Conservation (phyloP, 2,797 vertebrate genomes). For the Spea hammondii region DNA sequence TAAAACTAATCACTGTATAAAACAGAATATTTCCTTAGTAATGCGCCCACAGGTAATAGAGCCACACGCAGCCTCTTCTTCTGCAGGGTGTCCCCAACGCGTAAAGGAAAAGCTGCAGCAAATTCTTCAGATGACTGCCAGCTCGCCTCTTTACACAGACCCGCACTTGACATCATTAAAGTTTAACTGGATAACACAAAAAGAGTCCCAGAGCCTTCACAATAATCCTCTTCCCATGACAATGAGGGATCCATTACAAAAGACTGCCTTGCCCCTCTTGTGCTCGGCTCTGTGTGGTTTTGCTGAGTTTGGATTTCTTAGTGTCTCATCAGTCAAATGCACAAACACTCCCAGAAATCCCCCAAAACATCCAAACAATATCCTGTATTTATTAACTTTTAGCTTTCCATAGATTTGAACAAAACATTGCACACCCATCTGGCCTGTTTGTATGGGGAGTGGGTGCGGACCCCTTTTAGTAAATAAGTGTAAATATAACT, state of each 20-base stretch:
- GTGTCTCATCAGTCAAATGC: conserved; percentile 44
- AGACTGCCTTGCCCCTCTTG: conserved; percentile 38
- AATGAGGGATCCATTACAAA: conserved; percentile 53
- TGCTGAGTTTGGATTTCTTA: conserved; percentile 43
- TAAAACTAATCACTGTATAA: background rate
- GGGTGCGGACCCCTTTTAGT: conserved; percentile 10
- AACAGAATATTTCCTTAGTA: conserved; percentile 15
- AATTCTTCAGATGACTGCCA: conserved; percentile 40
- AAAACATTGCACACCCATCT: conserved; percentile 4
- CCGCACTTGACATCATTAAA: conserved; percentile 52
- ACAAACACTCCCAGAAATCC: conserved; percentile 33
- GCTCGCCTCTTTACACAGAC: conserved; percentile 40
- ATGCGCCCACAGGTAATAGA: conserved; percentile 34
- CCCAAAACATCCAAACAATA: conserved; percentile 30
- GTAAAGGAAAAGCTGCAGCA: conserved; percentile 46
- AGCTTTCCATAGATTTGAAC: background rate
- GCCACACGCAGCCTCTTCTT: conserved; percentile 36
- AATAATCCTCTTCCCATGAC: conserved; percentile 52
- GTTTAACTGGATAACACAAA: conserved; percentile 52
- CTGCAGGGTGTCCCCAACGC: conserved; percentile 6
- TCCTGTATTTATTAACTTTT: conserved; percentile 21
- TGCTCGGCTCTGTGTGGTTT: conserved; percentile 21
- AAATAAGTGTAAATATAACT: background rate
- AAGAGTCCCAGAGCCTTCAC: conserved; percentile 28
- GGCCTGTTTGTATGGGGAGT: conserved; percentile 9